Conservation (phyloP, 2,888 invertebrate species). For the Endomychus coccineus region DNA sequence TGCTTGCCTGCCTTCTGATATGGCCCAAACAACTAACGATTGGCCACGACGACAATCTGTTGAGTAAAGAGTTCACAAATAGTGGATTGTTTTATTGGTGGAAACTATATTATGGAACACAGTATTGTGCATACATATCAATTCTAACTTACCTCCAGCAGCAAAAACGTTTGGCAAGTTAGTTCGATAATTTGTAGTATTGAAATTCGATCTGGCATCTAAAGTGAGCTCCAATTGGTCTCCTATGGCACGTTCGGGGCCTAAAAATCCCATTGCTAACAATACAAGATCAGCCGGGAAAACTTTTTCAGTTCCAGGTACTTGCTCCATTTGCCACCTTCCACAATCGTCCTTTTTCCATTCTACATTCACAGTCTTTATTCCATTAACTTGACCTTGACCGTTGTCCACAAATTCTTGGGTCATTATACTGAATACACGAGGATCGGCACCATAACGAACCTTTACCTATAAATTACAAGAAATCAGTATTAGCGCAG, state of each 20-base stretch:
- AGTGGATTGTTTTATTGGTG: background rate
- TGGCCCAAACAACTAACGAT: slow-evolving; percentile 97
- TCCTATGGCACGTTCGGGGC: slow-evolving; percentile 86
- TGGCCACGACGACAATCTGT: slow-evolving; percentile 98
- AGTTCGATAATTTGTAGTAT: slow-evolving; percentile 81
- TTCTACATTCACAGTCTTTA: slow-evolving; percentile 82
- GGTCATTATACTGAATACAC: slow-evolving; percentile 87
- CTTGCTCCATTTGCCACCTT: slow-evolving; percentile 89
- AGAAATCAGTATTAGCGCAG: slow-evolving; percentile 2
- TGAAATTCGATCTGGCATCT: slow-evolving; percentile 89
- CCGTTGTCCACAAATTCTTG: slow-evolving; percentile 93
- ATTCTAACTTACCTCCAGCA: slow-evolving; percentile 77
- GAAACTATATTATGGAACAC: background rate
- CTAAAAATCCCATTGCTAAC: slow-evolving; percentile 97
- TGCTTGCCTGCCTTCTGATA: slow-evolving; percentile 95
- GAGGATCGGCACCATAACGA: slow-evolving; percentile 87
- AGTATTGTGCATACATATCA: background rate
- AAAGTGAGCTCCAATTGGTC: slow-evolving; percentile 70
- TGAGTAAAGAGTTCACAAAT: too few relatives aligned
- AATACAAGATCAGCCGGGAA: slow-evolving; percentile 87
- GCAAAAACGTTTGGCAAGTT: slow-evolving; percentile 89
- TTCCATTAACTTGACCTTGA: slow-evolving; percentile 80
- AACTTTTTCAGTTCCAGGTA: slow-evolving; percentile 68
- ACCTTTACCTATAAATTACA: slow-evolving; percentile 51
- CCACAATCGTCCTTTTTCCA: slow-evolving; percentile 91